Conservation (phyloP, 2,888 invertebrate genomes). For the Zygogramma bicolorata region DNA sequence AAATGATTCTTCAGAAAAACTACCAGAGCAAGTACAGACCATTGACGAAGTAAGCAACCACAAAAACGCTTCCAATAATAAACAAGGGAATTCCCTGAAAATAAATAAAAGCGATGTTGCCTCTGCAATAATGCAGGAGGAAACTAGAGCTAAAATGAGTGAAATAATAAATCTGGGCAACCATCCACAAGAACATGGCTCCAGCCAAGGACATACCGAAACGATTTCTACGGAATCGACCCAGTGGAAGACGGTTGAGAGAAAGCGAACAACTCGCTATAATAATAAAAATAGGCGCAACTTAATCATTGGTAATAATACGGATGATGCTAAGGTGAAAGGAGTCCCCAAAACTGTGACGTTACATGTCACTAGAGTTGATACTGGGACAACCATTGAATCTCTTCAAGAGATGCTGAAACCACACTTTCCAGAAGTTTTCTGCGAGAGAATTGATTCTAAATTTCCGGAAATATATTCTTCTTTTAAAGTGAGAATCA, state of each 20-base stretch:
- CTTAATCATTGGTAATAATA: not conserved
- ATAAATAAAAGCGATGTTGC: not conserved
- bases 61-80: not conserved
- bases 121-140: not conserved
- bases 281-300: not conserved
- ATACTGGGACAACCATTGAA: not conserved
- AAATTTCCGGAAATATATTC: slow-evolving; percentile 1
- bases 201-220: not conserved
- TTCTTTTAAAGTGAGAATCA: slow-evolving; percentile 1
- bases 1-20: not conserved
- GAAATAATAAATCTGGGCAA: slow-evolving; percentile 5
- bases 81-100: not conserved
- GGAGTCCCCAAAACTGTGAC: slow-evolving; percentile 3
- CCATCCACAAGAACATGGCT: not conserved
- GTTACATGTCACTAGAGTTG: not conserved
- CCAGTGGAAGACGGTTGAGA: slow-evolving; percentile 3
- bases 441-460: not conserved
- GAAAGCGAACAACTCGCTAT: not conserved
- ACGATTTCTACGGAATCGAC: not conserved
- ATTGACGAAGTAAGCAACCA: not conserved
- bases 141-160: not conserved
- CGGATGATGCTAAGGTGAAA: not conserved
- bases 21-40: not conserved
- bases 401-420: not conserved
- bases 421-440: not conserved